phyloP scores from a whole-genome alignment of 1,140 invertebrate genomes.

The Paraescarpia echinospica region DNA sequence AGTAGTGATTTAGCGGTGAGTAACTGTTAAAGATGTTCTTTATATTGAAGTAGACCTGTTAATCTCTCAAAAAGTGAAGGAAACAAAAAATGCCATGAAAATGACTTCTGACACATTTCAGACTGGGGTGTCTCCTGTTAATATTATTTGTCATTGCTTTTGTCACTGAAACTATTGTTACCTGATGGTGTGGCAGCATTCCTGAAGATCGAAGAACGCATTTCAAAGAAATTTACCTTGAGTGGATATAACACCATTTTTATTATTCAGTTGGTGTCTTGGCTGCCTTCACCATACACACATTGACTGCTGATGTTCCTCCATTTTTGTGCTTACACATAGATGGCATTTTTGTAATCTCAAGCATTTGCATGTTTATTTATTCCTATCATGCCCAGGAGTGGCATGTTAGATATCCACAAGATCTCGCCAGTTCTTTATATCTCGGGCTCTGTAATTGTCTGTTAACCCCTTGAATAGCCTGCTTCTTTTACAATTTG shows the following conservation, averaged over 20 bases:
- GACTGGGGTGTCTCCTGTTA: neutral
- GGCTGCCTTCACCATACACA: neutral
- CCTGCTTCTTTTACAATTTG: neutral
- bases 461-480: neutral
- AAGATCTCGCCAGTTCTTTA: too few species aligned
- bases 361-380: neutral
- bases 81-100: too few species aligned
- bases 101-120: too few species aligned
- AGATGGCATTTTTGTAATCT: neutral
- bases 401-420: too few species aligned
- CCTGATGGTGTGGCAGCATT: neutral
- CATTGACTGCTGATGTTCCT: neutral
- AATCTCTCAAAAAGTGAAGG: too few species aligned
- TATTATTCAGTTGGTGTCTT: neutral
- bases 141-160: neutral
- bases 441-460: too few species aligned
- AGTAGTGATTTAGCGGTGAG: too few species aligned
- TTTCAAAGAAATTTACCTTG: neutral
- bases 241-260: neutral
- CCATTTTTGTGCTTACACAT: neutral
- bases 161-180: neutral
- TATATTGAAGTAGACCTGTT: too few species aligned
- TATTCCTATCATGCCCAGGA: too few species aligned
- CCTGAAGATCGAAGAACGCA: neutral
- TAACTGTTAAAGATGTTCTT: too few species aligned